These are phyloP conservation scores for Lethenteron reissneri DNA, from an alignment of 2,113 vertebrate genomes.

Conservation along the genomic window DNA sequence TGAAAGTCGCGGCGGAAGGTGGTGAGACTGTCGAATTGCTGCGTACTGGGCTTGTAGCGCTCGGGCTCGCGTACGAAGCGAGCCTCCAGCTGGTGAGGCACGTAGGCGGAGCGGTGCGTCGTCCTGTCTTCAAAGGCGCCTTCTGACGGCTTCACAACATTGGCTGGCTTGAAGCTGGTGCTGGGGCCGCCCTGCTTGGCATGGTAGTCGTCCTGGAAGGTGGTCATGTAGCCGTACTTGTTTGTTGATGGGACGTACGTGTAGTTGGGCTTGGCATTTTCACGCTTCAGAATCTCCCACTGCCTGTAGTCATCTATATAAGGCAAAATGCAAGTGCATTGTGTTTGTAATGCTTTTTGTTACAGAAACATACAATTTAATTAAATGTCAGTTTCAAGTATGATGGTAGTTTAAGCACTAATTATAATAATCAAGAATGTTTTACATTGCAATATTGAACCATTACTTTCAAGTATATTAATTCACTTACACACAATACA, in stretches of 20 bases:
- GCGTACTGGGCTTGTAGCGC: constrained; percentile 13
- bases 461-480: not conserved
- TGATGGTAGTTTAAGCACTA: not conserved
- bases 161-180: constrained; percentile 17
- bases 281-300: constrained; percentile 17
- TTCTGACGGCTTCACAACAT: constrained; percentile 9
- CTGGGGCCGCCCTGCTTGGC: constrained; percentile 12
- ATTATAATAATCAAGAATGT: not conserved
- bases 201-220: constrained; percentile 16
- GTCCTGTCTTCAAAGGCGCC: constrained; percentile 20
- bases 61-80: constrained; percentile 8
- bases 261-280: constrained; percentile 10
- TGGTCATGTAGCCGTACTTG: constrained; percentile 16
- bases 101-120: constrained; percentile 24
- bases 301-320: constrained; percentile 29
- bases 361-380: not conserved
- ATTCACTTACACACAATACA: not conserved
- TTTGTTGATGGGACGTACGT: constrained; percentile 16
- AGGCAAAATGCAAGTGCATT: constrained; percentile 7
- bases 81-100: constrained; percentile 18
- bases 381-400: not conserved
- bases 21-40: constrained; percentile 20
- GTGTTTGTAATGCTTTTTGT: not conserved
- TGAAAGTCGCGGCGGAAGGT: constrained; percentile 19
- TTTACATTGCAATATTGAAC: not conserved